phyloP scores from a whole-genome alignment of 37 sponge, comb jelly and placozoan species.

The Crambe crambe region DNA sequence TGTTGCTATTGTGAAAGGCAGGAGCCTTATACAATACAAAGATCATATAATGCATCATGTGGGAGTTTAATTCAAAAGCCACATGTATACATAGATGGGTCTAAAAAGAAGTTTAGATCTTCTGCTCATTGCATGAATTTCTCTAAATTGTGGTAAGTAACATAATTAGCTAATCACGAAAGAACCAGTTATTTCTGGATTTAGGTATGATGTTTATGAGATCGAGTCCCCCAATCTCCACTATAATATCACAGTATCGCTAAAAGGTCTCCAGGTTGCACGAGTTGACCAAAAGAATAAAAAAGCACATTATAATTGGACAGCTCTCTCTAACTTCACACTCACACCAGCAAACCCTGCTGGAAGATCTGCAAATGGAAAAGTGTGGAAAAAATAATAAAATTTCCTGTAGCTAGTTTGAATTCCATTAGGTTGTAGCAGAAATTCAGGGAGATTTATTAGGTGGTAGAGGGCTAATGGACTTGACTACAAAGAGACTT shows the following conservation, averaged over 20 bases:
- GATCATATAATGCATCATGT: not conserved
- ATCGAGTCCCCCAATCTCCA: conserved; percentile 55
- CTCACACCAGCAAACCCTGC: conserved; percentile 47
- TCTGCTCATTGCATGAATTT: conserved; percentile 69
- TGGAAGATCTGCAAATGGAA: conserved; percentile 69
- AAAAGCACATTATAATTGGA: conserved; percentile 29
- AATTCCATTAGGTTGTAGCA: conserved; percentile 50
- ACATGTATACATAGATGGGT: not conserved
- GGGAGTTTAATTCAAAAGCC: not conserved
- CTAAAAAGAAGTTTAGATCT: not conserved
- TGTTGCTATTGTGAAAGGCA: conserved; percentile 72
- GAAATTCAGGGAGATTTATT: conserved; percentile 71
- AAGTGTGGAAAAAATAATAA: conserved; percentile 35
- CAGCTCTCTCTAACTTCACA: conserved; percentile 38
- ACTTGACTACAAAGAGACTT: conserved; percentile 62
- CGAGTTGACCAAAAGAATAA: not conserved
- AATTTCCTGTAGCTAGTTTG: not conserved
- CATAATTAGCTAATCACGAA: not conserved
- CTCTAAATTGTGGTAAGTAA: conserved; percentile 45
- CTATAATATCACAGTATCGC: conserved; percentile 63
- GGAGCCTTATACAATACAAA: conserved; percentile 4
- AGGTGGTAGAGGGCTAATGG: conserved; percentile 41
- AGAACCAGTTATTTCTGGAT: not conserved
- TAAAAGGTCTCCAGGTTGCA: conserved; percentile 3
- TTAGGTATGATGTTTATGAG: conserved; percentile 78